These are phyloP conservation scores for Cephus pygmeus DNA, from an alignment of 2,888 invertebrate genomes.

Conservation along the genomic window DNA sequence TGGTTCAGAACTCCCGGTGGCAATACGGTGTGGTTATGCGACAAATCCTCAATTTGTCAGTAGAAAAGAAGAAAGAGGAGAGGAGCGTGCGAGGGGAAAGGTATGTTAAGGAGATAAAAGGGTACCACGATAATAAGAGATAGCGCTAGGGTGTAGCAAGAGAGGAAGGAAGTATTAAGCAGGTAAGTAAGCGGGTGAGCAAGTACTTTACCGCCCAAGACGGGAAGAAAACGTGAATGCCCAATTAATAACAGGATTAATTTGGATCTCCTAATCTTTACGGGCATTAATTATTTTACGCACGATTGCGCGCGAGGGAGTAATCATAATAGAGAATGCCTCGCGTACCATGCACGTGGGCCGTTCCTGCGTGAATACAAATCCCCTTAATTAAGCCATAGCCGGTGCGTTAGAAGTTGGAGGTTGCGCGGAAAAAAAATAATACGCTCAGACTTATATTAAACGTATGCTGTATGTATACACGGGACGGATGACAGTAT, in stretches of 20 bases:
- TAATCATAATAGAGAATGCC: not conserved
- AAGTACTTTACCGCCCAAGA: constrained; percentile 33
- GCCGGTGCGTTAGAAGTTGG: not conserved
- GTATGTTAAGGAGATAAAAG: constrained; percentile 8
- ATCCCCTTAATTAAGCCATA: not conserved
- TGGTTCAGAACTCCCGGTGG: not conserved
- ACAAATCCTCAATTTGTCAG: constrained; percentile 45
- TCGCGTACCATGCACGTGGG: not conserved
- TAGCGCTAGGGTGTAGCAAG: not conserved
- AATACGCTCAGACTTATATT: not conserved
- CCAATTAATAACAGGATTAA: constrained; percentile 51
- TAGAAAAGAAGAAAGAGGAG: constrained; percentile 13
- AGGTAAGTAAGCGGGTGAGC: constrained; percentile 26
- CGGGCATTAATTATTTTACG: constrained; percentile 5
- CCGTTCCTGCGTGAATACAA: not conserved
- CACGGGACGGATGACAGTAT: not conserved
- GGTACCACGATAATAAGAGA: not conserved
- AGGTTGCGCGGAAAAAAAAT: not conserved
- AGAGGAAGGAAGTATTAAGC: constrained; percentile 11
- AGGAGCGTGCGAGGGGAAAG: constrained; percentile 1
- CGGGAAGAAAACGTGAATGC: constrained; percentile 27
- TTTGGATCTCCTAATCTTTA: constrained; percentile 36
- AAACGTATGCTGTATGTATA: not conserved
- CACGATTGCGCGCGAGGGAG: not conserved
- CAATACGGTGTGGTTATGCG: constrained; percentile 12